Conservation (phyloP, 1,140 invertebrate genomes). For the Saxidomus purpurata region DNA sequence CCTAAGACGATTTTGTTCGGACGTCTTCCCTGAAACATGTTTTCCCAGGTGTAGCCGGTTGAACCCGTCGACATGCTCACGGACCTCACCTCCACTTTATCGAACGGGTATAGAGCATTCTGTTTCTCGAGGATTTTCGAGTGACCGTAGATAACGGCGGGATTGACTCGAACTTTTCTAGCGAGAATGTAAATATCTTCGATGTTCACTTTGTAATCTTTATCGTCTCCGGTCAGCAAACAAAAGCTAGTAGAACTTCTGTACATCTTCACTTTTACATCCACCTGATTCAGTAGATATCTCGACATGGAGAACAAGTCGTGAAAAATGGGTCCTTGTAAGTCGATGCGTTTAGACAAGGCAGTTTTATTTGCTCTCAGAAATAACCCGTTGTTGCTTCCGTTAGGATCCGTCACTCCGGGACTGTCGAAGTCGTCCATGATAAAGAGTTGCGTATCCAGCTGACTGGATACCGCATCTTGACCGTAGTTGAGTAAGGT, state of each 20-base stretch:
- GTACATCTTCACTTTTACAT: conserved; percentile 37
- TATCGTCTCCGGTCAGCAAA: neutral
- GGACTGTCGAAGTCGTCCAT: neutral
- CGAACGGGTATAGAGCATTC: conserved; percentile 32
- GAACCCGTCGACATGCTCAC: neutral
- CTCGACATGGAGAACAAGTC: conserved; percentile 27
- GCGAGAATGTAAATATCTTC: conserved; percentile 32
- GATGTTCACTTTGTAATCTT: conserved; percentile 10
- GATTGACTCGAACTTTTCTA: conserved; percentile 29
- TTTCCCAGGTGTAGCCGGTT: neutral
- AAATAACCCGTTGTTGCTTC: conserved; percentile 13
- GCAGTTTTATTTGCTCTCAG: neutral
- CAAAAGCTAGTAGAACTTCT: conserved; percentile 27
- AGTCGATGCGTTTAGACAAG: neutral
- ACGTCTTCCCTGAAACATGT: conserved; percentile 23
- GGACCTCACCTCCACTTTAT: neutral
- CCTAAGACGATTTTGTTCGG: conserved; percentile 5
- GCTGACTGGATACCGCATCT: neutral
- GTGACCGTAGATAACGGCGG: conserved; percentile 41
- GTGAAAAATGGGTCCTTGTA: conserved; percentile 44
- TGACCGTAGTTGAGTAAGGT: conserved; percentile 24
- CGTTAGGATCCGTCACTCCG: conserved; percentile 10
- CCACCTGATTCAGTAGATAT: conserved; percentile 46
- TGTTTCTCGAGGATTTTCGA: conserved; percentile 20
- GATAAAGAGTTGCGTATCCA: conserved; percentile 33